Evolutionary conservation across 2,888 invertebrate genomes (phyloP).

Genomic region (Hanleya hanleyi): DNA sequence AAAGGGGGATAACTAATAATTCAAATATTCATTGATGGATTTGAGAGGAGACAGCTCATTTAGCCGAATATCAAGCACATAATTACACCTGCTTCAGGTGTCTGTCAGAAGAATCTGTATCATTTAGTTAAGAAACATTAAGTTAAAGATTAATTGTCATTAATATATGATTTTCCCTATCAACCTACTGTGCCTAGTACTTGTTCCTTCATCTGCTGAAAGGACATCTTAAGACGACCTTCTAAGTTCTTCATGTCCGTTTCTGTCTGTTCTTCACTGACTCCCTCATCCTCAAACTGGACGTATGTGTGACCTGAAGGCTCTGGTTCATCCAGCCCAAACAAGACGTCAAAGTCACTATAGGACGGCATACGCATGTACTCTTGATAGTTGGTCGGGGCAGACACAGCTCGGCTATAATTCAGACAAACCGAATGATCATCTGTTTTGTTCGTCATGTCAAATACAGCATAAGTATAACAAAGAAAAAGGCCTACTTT

Average conservation of each 20-base stretch:
- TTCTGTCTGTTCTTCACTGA: conserved; percentile 70
- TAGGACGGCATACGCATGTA: conserved; percentile 50
- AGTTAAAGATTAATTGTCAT: too few relatives aligned
- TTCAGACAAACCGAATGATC: not conserved
- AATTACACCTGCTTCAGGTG: too few relatives aligned
- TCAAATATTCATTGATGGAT: too few relatives aligned
- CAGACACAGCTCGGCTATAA: conserved; percentile 57
- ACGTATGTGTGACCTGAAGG: conserved; percentile 62
- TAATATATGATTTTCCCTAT: too few relatives aligned
- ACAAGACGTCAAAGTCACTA: conserved; percentile 66
- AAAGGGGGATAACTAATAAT: too few relatives aligned
- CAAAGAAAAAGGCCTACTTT: too few relatives aligned
- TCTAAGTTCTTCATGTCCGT: conserved; percentile 69
- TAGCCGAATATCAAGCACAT: too few relatives aligned
- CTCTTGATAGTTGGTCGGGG: conserved; percentile 66
- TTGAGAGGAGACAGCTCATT: too few relatives aligned
- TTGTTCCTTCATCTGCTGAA: conserved; percentile 70
- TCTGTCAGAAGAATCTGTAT: too few relatives aligned
- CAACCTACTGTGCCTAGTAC: conserved; percentile 63
- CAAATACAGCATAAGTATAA: too few relatives aligned
- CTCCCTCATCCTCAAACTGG: conserved; percentile 60
- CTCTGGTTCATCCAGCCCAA: conserved; percentile 63
- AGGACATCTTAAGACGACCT: conserved; percentile 68
- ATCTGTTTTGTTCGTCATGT: too few relatives aligned
- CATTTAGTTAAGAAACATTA: too few relatives aligned